phyloP scores from a whole-genome alignment of 2,797 vertebrate genomes.

The Zalophus californianus region DNA sequence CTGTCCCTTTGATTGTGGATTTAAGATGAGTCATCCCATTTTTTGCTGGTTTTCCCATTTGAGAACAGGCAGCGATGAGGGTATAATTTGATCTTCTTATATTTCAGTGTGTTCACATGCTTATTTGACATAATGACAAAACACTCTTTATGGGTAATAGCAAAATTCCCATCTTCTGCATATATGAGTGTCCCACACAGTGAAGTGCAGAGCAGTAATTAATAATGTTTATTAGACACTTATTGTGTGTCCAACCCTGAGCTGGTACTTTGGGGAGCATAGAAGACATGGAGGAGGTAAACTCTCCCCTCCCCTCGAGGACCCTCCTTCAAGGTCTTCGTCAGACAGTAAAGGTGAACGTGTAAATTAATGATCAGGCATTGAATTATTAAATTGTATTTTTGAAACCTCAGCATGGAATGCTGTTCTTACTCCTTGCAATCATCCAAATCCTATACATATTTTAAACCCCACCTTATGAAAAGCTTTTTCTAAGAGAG shows the following conservation, averaged over 20 bases:
- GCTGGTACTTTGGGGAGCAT: background rate
- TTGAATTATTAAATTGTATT: background rate
- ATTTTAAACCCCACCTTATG: background rate
- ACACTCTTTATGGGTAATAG: background rate
- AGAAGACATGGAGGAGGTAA: background rate
- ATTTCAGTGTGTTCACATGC: background rate
- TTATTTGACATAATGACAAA: background rate
- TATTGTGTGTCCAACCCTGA: background rate
- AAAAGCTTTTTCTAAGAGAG: background rate
- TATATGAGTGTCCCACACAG: background rate
- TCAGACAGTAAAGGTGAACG: background rate
- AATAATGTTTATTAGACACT: background rate
- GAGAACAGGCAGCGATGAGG: background rate
- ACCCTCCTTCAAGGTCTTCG: background rate
- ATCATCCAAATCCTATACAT: background rate
- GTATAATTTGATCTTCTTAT: background rate
- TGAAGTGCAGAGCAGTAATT: background rate
- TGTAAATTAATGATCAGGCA: background rate
- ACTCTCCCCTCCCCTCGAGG: background rate
- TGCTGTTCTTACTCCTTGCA: background rate
- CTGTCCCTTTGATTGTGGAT: background rate
- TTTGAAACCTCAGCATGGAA: background rate
- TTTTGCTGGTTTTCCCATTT: background rate
- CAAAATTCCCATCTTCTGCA: background rate
- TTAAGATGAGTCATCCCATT: background rate